Evolutionary conservation across 2,888 invertebrate species (phyloP).

Genomic region (Drosophila paranaensis): DNA sequence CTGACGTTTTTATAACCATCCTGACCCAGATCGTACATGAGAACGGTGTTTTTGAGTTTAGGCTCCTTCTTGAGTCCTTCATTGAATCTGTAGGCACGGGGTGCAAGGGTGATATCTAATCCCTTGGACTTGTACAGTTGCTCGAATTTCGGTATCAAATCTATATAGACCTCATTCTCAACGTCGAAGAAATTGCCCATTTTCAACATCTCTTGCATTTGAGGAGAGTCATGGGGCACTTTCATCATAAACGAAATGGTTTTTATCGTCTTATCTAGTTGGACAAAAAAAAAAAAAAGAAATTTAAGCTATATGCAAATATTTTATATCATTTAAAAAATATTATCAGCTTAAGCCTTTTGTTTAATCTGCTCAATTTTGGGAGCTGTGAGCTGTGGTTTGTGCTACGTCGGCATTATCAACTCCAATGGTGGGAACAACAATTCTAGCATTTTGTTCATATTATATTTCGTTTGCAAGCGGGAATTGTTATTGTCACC

Average conservation of each 20-base stretch:
- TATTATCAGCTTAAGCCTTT: too few species aligned
- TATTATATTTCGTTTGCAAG: too few species aligned
- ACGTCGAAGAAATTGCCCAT: slow-evolving; percentile 63
- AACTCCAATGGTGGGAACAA: too few species aligned
- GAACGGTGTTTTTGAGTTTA: slow-evolving; percentile 56
- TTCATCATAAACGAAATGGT: slow-evolving; percentile 75
- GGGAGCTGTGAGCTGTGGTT: too few species aligned
- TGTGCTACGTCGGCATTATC: too few species aligned
- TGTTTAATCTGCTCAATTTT: too few species aligned
- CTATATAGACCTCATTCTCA: slow-evolving; percentile 65
- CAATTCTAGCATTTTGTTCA: too few species aligned
- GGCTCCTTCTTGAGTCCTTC: slow-evolving; percentile 51
- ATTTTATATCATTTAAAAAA: too few species aligned
- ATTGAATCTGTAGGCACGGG: slow-evolving; percentile 57
- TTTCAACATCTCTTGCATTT: slow-evolving; percentile 60
- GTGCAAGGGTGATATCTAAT: slow-evolving; percentile 52
- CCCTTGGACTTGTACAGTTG: slow-evolving; percentile 63
- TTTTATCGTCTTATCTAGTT: slow-evolving; percentile 60
- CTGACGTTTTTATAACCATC: slow-evolving; percentile 75
- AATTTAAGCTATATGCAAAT: not conserved
- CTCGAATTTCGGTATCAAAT: slow-evolving; percentile 71
- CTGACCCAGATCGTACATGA: slow-evolving; percentile 78
- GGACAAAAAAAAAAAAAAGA: not conserved
- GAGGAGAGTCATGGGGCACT: slow-evolving; percentile 59
- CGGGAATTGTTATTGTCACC: too few species aligned